Percentiles rank a stretch among this genome's conserved stretches.
These are phyloP conservation scores for Lepidurus couesii DNA, from an alignment of 1,140 invertebrate species.

Conservation along the genomic window DNA sequence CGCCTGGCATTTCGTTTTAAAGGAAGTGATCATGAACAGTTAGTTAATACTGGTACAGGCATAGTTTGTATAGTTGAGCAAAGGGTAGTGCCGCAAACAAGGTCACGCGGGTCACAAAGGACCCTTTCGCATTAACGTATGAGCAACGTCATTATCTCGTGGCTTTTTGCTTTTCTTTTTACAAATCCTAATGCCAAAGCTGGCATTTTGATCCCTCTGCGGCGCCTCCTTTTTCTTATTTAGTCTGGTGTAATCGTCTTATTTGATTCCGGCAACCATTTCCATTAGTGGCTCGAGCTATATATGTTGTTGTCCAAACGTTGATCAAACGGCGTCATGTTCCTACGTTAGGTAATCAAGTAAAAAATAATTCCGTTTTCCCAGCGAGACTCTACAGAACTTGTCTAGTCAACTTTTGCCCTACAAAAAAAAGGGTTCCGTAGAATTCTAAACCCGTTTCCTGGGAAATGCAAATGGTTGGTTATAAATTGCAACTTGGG, in stretches of 20 bases:
- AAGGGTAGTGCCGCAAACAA: background rate
- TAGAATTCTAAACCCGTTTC: background rate
- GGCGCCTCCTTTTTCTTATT: background rate
- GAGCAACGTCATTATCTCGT: background rate
- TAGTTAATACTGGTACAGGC: background rate
- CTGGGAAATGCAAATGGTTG: background rate
- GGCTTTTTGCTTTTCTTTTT: background rate
- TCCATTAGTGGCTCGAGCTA: background rate
- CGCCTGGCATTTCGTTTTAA: background rate
- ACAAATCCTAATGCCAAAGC: background rate
- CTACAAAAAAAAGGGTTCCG: background rate
- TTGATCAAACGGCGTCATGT: background rate
- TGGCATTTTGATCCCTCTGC: background rate
- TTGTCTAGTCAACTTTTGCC: background rate
- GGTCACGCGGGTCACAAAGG: conserved; percentile 11
- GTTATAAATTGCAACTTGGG: background rate
- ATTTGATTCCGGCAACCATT: background rate
- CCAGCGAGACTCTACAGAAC: background rate
- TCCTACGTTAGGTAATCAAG: background rate
- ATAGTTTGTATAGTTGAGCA: background rate
- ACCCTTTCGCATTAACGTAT: background rate
- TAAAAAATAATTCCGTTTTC: background rate
- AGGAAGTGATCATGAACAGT: background rate
- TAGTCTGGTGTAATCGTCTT: background rate
- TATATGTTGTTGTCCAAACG: background rate